Base-by-base conservation (phyloP, 2,888 invertebrate genomes). In the Hirtodrosophila alboralis region DNA sequence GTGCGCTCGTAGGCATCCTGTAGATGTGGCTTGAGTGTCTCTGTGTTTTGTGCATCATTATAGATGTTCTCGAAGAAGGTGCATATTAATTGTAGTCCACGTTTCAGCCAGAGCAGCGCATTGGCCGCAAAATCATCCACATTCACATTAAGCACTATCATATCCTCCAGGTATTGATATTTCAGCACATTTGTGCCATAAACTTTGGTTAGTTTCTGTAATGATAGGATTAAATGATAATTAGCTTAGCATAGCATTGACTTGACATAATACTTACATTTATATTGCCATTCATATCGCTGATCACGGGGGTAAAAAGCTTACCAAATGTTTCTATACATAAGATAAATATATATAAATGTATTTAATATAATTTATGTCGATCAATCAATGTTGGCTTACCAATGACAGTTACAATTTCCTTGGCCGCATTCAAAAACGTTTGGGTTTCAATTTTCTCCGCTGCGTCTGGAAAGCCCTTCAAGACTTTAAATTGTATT, bases 221-320 rank as follows among this genome's bases (percentile, higher is more conserved):
- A 27, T n/a, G n/a, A n/a, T n/a, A n/a, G n/a, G n/a, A n/a, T n/a
- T n/a, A 88, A 7, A 14, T 28, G 23, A 7, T 7, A 23, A 23
- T 6, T 6, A 3, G 3, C 6, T 18, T 3, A 18, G 5, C 5
- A 18, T 18, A 18, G 2, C 3, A 18, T 18, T 18, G 1, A 18
- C 18, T 18, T 18, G 2, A 18, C 18, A 18, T 3, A 3, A 4
- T 18, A 44, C 81, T 92, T 91, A 95, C 95, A 88, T 93, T 92
- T 72, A 96, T 93, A 90, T 96, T 96, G 77, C 94, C 94, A 90
- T 93, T 93, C 93, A 96, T 94, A 85, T 96, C 96, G 89, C 92
- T 93, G 79, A 93, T 94, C 31, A 96, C 94, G 18, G 95, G 95
- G 37, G 93, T 91, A 89, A 95, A 95, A 10, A 94, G 91, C 89